These are phyloP conservation scores for Cirrhinus molitorella DNA, from an alignment of 2,797 vertebrate genomes.

Conservation along the genomic window DNA sequence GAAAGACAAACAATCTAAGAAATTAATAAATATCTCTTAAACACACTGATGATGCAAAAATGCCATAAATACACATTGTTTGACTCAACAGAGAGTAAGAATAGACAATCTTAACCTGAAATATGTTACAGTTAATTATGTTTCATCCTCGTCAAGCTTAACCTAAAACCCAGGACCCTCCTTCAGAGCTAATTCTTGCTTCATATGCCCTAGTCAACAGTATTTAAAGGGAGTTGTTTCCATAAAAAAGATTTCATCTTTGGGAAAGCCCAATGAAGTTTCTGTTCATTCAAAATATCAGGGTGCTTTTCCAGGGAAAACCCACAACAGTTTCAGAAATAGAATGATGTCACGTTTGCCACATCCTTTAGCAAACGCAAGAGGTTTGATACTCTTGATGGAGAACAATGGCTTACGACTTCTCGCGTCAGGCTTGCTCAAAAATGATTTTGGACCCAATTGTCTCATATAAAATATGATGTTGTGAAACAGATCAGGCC, in stretches of 20 bases:
- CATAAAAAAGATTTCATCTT: background rate
- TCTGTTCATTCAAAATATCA: background rate
- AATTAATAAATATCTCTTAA: slow-evolving; percentile 25
- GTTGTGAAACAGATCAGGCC: background rate
- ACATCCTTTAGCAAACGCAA: slow-evolving; percentile 24
- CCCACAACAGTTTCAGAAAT: slow-evolving; percentile 36
- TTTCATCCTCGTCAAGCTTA: slow-evolving; percentile 25
- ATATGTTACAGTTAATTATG: slow-evolving; percentile 22
- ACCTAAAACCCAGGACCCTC: slow-evolving; percentile 14
- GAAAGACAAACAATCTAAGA: slow-evolving; percentile 15
- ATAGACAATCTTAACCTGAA: background rate
- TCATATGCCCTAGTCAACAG: background rate
- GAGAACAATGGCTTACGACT: slow-evolving; percentile 40
- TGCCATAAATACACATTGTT: background rate
- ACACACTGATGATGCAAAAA: slow-evolving; percentile 4
- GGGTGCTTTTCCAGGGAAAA: slow-evolving; percentile 48
- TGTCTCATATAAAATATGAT: background rate
- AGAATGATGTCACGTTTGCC: slow-evolving; percentile 33
- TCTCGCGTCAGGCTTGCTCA: background rate
- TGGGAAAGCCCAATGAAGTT: slow-evolving; percentile 39
- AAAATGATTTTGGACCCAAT: background rate
- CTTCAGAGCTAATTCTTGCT: background rate
- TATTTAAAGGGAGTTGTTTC: background rate
- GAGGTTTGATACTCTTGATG: slow-evolving; percentile 1
- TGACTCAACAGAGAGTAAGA: background rate